Conservation (phyloP, 1,140 invertebrate genomes). For the Bactericera cockerelli region DNA sequence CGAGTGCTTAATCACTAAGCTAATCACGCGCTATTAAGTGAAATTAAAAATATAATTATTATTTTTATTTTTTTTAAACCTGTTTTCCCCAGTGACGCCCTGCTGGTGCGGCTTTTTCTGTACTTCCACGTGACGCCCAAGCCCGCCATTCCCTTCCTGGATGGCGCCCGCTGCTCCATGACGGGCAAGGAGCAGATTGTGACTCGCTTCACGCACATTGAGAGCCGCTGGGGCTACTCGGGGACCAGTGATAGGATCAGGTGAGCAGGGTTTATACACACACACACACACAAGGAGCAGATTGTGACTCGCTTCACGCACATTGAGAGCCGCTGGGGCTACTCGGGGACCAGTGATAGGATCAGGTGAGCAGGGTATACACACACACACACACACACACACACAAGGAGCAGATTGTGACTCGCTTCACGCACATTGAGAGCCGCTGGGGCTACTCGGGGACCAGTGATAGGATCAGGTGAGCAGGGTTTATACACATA, state of each 20-base stretch:
- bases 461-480: too few relatives aligned
- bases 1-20: too few relatives aligned
- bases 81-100: too few relatives aligned
- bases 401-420: too few relatives aligned
- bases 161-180: conserved; percentile 62
- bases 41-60: too few relatives aligned
- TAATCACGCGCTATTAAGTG: too few relatives aligned
- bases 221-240: conserved; percentile 74
- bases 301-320: conserved; percentile 65
- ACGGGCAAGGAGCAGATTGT: conserved; percentile 69
- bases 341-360: conserved; percentile 69
- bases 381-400: too few relatives aligned
- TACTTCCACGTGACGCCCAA: conserved; percentile 67
- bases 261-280: conserved; percentile 30
- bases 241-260: conserved; percentile 70
- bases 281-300: conserved; percentile 44
- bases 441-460: too few relatives aligned
- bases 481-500: too few relatives aligned
- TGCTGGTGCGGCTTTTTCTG: conserved; percentile 58
- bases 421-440: too few relatives aligned
- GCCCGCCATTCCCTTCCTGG: conserved; percentile 34
- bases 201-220: conserved; percentile 63
- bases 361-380: too few relatives aligned
- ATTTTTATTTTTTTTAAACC: too few relatives aligned
- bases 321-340: conserved; percentile 72